phyloP scores from a whole-genome alignment of 2,888 invertebrate species.

The Gryllus longicercus region DNA sequence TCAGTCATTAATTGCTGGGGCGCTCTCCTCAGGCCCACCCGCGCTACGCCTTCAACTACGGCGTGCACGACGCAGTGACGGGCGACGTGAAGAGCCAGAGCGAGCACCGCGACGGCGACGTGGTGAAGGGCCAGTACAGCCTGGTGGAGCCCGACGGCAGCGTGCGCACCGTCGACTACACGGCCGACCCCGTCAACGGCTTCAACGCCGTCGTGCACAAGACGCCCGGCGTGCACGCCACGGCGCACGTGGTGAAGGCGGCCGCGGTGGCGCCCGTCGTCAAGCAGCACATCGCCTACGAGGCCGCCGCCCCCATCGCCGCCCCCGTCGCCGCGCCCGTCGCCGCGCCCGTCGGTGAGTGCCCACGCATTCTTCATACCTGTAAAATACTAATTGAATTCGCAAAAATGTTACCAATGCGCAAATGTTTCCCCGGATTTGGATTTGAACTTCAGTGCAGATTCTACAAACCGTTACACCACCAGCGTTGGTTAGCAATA shows the following conservation, averaged over 20 bases:
- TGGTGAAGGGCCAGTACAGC: background rate
- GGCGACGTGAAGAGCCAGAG: background rate
- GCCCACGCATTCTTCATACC: too few relatives aligned
- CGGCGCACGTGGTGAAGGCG: background rate
- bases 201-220: conserved; percentile 17
- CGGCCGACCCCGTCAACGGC: background rate
- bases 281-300: background rate
- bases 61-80: background rate
- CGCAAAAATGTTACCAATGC: too few relatives aligned
- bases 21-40: background rate
- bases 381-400: too few relatives aligned
- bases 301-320: conserved; percentile 1
- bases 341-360: too few relatives aligned
- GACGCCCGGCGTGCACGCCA: background rate
- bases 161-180: conserved; percentile 1
- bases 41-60: conserved; percentile 7
- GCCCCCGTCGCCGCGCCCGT: too few relatives aligned
- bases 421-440: too few relatives aligned
- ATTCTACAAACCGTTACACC: too few relatives aligned
- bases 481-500: too few relatives aligned
- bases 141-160: conserved; percentile 17
- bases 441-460: too few relatives aligned
- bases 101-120: background rate
- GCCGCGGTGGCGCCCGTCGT: background rate
- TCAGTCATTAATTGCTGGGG: too few relatives aligned